Percentiles rank a stretch among this genome's conserved stretches.
phyloP scores from a whole-genome alignment of 2,797 vertebrate genomes.

The Chrosomus eos region DNA sequence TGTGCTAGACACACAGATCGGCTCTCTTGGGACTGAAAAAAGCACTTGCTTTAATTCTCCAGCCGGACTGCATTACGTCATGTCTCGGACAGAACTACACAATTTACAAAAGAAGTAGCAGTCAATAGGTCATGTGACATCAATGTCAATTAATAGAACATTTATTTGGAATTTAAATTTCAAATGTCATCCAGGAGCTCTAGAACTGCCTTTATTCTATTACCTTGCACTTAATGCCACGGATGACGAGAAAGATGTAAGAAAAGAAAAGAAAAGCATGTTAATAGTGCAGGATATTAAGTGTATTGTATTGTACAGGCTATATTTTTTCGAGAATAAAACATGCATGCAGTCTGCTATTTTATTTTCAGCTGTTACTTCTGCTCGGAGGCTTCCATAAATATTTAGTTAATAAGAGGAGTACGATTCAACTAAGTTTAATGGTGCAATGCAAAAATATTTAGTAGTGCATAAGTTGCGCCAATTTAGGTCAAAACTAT shows the following conservation, averaged over 20 bases:
- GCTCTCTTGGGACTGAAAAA: conserved; percentile 27
- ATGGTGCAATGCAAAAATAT: no score
- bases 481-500: no score
- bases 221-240: neutral
- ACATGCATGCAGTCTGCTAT: no score
- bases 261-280: neutral
- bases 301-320: neutral
- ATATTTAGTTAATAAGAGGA: no score
- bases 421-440: no score
- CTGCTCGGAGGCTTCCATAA: no score
- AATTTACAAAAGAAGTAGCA: conserved; percentile 38
- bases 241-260: neutral
- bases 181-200: neutral
- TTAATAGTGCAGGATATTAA: neutral
- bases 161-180: neutral
- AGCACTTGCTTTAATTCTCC: conserved; percentile 42
- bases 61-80: conserved; percentile 49
- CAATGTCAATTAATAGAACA: conserved; percentile 3
- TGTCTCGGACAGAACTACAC: conserved; percentile 24
- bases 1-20: conserved; percentile 10
- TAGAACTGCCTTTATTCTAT: neutral
- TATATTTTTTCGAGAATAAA: neutral
- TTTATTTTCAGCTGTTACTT: no score
- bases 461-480: no score
- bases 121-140: conserved; percentile 39